Conservation (phyloP, 2,113 vertebrate species). For the Isurus oxyrinchus region DNA sequence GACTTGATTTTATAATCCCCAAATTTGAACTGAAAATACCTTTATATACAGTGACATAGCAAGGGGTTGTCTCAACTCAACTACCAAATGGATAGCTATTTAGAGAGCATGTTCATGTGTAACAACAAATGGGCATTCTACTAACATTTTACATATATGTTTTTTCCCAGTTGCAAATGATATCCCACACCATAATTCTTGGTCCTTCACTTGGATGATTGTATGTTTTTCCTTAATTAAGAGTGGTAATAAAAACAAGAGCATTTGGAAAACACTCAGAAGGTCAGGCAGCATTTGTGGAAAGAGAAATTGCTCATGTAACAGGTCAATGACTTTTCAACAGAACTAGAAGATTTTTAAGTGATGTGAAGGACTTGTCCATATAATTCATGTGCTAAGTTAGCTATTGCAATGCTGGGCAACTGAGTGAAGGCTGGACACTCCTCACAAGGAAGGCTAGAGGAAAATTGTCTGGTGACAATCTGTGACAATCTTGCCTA, state of each 20-base stretch:
- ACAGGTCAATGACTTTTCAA: neutral
- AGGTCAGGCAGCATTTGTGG: neutral
- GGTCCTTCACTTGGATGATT: neutral
- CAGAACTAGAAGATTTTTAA: neutral
- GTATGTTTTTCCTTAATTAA: neutral
- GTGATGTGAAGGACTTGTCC: neutral
- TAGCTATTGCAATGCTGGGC: neutral
- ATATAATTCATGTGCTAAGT: neutral
- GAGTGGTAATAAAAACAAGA: neutral
- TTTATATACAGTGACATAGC: neutral
- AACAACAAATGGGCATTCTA: neutral
- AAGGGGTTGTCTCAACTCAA: neutral
- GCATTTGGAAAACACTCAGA: neutral
- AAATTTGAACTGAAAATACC: neutral
- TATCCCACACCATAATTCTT: neutral
- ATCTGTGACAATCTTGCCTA: neutral
- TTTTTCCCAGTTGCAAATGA: neutral
- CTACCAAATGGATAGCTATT: neutral
- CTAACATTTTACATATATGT: neutral
- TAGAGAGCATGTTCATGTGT: neutral
- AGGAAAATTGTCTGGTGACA: neutral
- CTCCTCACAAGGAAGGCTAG: neutral
- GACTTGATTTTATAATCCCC: neutral
- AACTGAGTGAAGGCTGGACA: neutral
- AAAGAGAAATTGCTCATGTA: neutral